Evolutionary conservation across 2,113 vertebrate genomes (phyloP), one percentile per base, ranked within the genome.

Genomic region (Lucifuga dentata): DNA sequence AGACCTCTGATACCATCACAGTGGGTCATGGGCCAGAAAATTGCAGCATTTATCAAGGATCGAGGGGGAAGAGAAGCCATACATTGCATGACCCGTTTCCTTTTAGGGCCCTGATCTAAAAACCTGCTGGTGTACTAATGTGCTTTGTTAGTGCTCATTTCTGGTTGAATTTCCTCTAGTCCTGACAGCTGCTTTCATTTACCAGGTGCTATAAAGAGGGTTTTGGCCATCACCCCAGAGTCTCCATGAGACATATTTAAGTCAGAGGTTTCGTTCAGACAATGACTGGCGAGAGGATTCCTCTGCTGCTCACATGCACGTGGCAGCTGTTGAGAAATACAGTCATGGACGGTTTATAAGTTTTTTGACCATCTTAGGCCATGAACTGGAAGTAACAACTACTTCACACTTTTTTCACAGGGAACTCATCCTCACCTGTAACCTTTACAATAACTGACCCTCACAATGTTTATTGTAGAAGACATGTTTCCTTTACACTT

Each of bases 121-220:
- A 53, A 62, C 62, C 76, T 78, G 50, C 68, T 72, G 72, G 64
- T 80, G 19, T 66, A 63, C 46, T 63, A 76, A 80, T 67, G 64
- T 48, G 46, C 73, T 74, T 73, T 40, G 49, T 58, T 56, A 26
- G 61, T 33, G 39, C 73, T 75, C 66, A 66, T 72, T 80, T 60
- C 65, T 36, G 5, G 12, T 61, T 73, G 11, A 39, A 43, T 72
- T 79, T 82, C 82, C 81, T 38, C 23, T 55, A 19, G 62, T 78
- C 35, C 39, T 43, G 52, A 57, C 87, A 89, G 87, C 78, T 89
- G 86, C 70, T 88, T 88, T 68, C 77, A 69, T 81, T 89, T 85
- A 82, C 74, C 87, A 82, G 83, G 85, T 83, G 76, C 71, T 58
- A 38, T 55, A 61, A 69, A 76, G 73, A 71, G 49, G 44, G 24